Conservation (phyloP, 2,888 invertebrate species). For the Orthonevra nobilis region DNA sequence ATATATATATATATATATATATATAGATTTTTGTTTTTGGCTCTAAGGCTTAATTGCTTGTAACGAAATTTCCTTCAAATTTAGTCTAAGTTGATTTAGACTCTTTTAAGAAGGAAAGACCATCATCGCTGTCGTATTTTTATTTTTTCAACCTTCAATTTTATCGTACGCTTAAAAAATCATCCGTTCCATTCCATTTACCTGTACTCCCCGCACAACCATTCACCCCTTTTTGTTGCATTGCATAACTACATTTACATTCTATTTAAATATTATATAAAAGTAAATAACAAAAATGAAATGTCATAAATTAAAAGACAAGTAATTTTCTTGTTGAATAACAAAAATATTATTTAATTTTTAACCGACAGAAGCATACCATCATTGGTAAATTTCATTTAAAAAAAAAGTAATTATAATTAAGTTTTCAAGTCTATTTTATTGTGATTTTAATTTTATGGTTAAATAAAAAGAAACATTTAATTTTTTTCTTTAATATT, state of each 20-base stretch:
- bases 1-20: too few relatives aligned
- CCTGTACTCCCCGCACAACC: too few relatives aligned
- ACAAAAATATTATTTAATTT: too few relatives aligned
- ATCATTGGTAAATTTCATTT: slow-evolving; percentile 29
- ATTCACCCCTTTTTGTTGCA: slow-evolving; percentile 30
- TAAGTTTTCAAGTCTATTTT: slow-evolving; percentile 78
- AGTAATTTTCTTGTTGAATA: too few relatives aligned
- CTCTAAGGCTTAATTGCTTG: slow-evolving; percentile 2
- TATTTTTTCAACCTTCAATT: slow-evolving; percentile 36
- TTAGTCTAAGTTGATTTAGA: slow-evolving; percentile 59
- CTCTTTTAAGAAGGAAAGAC: slow-evolving; percentile 45
- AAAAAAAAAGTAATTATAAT: slow-evolving; percentile 51
- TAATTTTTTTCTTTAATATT: slow-evolving; percentile 23
- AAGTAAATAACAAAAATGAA: too few relatives aligned
- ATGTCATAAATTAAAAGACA: slow-evolving; percentile 21
- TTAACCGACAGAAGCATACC: not conserved
- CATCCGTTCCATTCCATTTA: too few relatives aligned
- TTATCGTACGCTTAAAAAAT: slow-evolving; percentile 14
- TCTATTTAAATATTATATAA: too few relatives aligned
- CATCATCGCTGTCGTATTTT: not conserved
- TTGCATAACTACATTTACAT: not conserved
- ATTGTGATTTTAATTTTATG: slow-evolving; percentile 80
- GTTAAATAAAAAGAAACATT: slow-evolving; percentile 56
- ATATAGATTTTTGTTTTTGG: slow-evolving; percentile 3
- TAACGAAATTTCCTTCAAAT: slow-evolving; percentile 65